Evolutionary conservation across 92 coral and sea anemone species (phyloP).

Genomic region (Epizoanthus illoricatus): DNA sequence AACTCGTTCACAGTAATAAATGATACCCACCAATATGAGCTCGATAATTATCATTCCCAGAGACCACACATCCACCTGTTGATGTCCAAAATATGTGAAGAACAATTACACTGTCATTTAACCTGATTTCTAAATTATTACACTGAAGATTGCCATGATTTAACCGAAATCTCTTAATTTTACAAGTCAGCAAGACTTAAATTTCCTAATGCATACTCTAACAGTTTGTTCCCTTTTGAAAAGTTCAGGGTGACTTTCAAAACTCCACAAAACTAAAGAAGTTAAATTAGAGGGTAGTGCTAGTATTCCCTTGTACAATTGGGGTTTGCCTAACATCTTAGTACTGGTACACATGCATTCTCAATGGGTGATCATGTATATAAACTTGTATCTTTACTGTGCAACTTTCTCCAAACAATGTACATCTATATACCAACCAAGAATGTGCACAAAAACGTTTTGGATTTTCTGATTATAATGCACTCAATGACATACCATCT

Average conservation of each 20-base stretch:
- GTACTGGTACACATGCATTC: background rate
- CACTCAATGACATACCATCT: background rate
- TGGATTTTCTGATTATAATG: too few relatives aligned
- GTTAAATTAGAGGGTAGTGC: too few relatives aligned
- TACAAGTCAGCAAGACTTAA: too few relatives aligned
- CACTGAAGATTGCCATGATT: background rate
- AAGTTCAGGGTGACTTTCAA: too few relatives aligned
- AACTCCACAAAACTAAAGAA: too few relatives aligned
- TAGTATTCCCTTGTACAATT: background rate
- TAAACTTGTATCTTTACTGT: too few relatives aligned
- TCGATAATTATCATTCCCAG: constrained; percentile 85
- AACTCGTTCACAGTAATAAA: background rate
- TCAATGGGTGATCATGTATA: too few relatives aligned
- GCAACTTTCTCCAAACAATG: too few relatives aligned
- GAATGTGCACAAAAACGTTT: too few relatives aligned
- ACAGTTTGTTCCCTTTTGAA: too few relatives aligned
- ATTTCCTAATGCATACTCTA: too few relatives aligned
- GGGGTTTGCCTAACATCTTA: background rate
- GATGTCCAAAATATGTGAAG: background rate
- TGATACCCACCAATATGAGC: constrained; percentile 66
- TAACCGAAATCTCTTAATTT: too few relatives aligned
- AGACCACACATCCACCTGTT: constrained; percentile 94
- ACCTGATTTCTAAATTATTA: background rate
- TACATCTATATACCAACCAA: background rate
- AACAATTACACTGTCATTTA: background rate